Conservation (phyloP, 2,797 vertebrate species). For the Momotus momota region DNA sequence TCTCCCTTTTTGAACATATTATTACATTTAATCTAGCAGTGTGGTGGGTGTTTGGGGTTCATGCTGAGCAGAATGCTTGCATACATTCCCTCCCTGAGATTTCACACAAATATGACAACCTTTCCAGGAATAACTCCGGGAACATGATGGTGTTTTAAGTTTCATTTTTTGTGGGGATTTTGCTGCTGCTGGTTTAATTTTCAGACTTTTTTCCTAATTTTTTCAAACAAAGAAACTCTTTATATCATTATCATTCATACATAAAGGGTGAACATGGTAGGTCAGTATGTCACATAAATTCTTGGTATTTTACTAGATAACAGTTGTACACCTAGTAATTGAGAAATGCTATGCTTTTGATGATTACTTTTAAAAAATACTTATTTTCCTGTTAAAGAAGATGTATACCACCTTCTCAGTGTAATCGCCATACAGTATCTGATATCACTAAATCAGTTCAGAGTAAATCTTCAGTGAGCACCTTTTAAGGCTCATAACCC, state of each 20-base stretch:
- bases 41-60: slow-evolving; percentile 34
- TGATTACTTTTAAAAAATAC: not conserved
- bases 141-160: not conserved
- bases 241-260: not conserved
- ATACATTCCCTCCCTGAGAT: not conserved
- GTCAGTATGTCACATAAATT: not conserved
- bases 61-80: slow-evolving; percentile 50
- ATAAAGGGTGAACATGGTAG: not conserved
- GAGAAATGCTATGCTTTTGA: not conserved
- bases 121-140: slow-evolving; percentile 25
- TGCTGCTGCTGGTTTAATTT: not conserved
- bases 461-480: not conserved
- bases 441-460: not conserved
- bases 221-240: not conserved
- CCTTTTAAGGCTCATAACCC: not conserved
- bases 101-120: slow-evolving; percentile 53
- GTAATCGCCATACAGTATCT: not conserved
- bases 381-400: not conserved
- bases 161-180: not conserved
- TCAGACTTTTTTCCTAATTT: not conserved
- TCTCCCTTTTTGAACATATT: slow-evolving; percentile 18
- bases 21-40: slow-evolving; percentile 5
- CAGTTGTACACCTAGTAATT: not conserved
- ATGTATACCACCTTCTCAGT: not conserved
- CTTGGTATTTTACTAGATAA: not conserved